These are phyloP conservation scores for Buceros bicornis DNA, from an alignment of 2,797 vertebrate species.

Conservation along the genomic window DNA sequence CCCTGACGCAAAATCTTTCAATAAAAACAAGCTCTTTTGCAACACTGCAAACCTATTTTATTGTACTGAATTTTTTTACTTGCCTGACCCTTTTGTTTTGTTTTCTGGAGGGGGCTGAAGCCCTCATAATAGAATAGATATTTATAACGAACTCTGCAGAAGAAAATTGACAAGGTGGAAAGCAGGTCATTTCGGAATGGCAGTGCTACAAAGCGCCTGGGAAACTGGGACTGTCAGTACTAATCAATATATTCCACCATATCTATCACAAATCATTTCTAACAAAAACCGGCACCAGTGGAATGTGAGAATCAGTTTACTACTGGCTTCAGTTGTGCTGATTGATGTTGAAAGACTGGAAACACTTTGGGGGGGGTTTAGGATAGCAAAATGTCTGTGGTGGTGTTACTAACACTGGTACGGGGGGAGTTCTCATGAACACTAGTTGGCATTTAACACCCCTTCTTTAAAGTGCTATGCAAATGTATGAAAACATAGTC, in stretches of 20 bases:
- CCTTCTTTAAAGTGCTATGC: background rate
- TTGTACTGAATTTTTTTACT: constrained; percentile 8
- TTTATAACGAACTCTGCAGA: constrained; percentile 37
- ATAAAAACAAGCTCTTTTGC: constrained; percentile 65
- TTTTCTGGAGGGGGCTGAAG: constrained; percentile 34
- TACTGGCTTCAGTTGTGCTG: constrained; percentile 27
- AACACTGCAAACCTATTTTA: background rate
- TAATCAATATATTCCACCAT: constrained; percentile 73
- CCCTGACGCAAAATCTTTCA: constrained; percentile 38
- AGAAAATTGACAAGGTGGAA: constrained; percentile 72
- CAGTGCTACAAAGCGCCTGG: constrained; percentile 47
- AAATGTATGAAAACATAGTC: background rate
- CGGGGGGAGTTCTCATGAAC: background rate
- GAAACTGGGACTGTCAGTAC: constrained; percentile 71
- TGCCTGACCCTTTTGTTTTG: constrained; percentile 37
- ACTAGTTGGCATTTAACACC: background rate
- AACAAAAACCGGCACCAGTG: constrained; percentile 51
- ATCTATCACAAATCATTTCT: constrained; percentile 70
- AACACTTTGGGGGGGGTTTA: constrained; percentile 44
- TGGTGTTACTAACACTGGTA: background rate
- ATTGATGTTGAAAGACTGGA: constrained; percentile 61
- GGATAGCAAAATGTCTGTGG: background rate
- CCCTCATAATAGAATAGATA: constrained; percentile 47
- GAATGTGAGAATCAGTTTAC: constrained; percentile 63
- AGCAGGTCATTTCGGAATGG: constrained; percentile 60